Percentiles rank a stretch among this genome's conserved stretches.
These are phyloP conservation scores for Enteromius viviparus DNA, from an alignment of 2,797 vertebrate species.

Conservation along the genomic window DNA sequence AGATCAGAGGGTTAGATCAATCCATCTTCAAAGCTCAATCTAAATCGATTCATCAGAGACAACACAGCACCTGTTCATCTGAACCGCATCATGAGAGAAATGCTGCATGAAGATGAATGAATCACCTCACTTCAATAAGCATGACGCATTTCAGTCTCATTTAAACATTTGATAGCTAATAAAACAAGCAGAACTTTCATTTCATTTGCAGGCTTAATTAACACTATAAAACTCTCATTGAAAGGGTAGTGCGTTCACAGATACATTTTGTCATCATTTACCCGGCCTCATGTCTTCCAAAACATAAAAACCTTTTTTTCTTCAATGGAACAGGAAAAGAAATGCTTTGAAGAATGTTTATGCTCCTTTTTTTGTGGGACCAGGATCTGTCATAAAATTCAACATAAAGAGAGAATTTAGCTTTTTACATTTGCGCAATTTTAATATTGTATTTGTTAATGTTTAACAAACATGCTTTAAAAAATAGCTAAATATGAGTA, in stretches of 20 bases:
- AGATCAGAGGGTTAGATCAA: conserved; percentile 62
- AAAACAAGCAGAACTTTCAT: conserved; percentile 17
- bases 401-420: neutral
- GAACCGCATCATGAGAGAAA: conserved; percentile 56
- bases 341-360: neutral
- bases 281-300: neutral
- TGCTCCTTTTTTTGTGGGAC: neutral
- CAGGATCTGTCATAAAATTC: neutral
- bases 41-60: conserved; percentile 59
- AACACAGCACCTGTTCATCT: conserved; percentile 59
- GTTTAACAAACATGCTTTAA: neutral
- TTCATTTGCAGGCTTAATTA: conserved; percentile 12
- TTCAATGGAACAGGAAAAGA: neutral
- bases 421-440: neutral
- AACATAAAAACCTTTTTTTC: neutral
- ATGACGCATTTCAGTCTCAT: conserved; percentile 37
- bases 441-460: neutral
- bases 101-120: conserved; percentile 47
- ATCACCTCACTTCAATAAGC: conserved; percentile 45
- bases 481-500: neutral
- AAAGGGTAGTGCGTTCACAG: neutral
- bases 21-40: conserved; percentile 60
- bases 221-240: neutral
- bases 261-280: neutral
- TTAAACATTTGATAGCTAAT: conserved; percentile 35